Evolutionary conservation across 2,113 vertebrate species (phyloP).

Genomic region (Trachemys scripta): DNA sequence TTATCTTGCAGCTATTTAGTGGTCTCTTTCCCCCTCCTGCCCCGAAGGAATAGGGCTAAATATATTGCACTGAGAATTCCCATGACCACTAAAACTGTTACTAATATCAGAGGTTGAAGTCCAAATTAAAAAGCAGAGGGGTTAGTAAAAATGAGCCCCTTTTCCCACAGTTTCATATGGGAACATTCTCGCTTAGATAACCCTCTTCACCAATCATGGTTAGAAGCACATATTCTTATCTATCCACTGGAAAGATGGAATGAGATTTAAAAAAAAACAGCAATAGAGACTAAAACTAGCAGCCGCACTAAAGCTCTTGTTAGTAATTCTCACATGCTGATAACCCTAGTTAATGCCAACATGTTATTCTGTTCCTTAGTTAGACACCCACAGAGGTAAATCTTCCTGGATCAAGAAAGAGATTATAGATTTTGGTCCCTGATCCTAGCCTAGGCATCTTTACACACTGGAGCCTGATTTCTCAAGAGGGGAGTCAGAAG

Average conservation of each 20-base stretch:
- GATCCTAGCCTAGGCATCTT: neutral
- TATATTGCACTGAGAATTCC: slow-evolving; percentile 63
- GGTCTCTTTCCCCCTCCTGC: slow-evolving; percentile 15
- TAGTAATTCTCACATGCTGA: neutral
- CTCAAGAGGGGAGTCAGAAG: neutral
- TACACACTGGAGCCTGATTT: neutral
- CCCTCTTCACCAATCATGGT: neutral
- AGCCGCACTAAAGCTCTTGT: neutral
- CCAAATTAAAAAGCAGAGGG: slow-evolving; percentile 57
- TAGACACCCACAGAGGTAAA: neutral
- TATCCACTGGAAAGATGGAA: neutral
- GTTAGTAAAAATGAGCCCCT: slow-evolving; percentile 6
- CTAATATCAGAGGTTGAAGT: slow-evolving; percentile 15
- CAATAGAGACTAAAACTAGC: neutral
- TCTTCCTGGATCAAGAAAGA: neutral
- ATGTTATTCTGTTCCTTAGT: neutral
- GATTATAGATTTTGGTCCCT: neutral
- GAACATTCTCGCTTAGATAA: slow-evolving; percentile 10
- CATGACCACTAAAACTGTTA: slow-evolving; percentile 44
- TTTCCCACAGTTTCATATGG: slow-evolving; percentile 53
- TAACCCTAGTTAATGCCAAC: neutral
- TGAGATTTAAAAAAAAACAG: neutral
- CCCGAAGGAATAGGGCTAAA: slow-evolving; percentile 70
- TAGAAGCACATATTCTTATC: neutral
- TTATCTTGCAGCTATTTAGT: slow-evolving; percentile 67